phyloP scores from a whole-genome alignment of 2,797 vertebrate genomes.

The Melanotaenia parkinsoni region DNA sequence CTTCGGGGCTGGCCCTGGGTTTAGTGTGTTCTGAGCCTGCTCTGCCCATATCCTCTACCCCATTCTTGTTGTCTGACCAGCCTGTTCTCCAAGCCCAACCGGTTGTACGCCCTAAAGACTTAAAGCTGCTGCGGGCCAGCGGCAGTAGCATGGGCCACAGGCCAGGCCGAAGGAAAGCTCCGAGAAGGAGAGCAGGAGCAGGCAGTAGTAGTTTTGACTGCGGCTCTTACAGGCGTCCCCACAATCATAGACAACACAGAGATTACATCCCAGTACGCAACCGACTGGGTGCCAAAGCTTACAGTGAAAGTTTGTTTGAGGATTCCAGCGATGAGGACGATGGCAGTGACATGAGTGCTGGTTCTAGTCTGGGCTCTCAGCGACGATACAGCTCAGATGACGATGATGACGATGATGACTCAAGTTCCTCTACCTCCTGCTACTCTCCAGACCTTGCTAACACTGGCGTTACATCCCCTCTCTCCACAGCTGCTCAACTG shows the following conservation, averaged over 20 bases:
- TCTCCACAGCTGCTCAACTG: conserved; percentile 72
- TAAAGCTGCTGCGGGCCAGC: conserved; percentile 85
- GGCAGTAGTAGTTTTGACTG: conserved; percentile 86
- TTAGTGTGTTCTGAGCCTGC: conserved; percentile 84
- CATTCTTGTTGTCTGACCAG: conserved; percentile 83
- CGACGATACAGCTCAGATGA: conserved; percentile 88
- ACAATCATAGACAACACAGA: conserved; percentile 83
- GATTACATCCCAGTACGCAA: conserved; percentile 87
- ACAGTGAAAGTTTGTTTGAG: conserved; percentile 89
- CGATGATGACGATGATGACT: conserved; percentile 81
- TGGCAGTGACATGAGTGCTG: conserved; percentile 89
- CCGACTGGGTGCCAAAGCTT: conserved; percentile 86
- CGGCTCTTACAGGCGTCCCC: conserved; percentile 84
- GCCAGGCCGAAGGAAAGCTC: conserved; percentile 85
- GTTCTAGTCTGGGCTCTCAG: conserved; percentile 90
- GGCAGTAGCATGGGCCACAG: conserved; percentile 81
- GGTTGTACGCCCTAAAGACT: conserved; percentile 91
- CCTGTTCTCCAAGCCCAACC: conserved; percentile 81
- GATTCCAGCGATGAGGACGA: conserved; percentile 89
- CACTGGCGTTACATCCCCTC: conserved; percentile 73
- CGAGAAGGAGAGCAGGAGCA: conserved; percentile 82
- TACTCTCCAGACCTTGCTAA: conserved; percentile 87
- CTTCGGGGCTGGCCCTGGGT: conserved; percentile 83
- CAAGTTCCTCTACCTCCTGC: conserved; percentile 91
- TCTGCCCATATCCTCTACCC: conserved; percentile 81